Evolutionary conservation across 1,140 invertebrate genomes (phyloP).

Genomic region (Apocrypta bakeri): DNA sequence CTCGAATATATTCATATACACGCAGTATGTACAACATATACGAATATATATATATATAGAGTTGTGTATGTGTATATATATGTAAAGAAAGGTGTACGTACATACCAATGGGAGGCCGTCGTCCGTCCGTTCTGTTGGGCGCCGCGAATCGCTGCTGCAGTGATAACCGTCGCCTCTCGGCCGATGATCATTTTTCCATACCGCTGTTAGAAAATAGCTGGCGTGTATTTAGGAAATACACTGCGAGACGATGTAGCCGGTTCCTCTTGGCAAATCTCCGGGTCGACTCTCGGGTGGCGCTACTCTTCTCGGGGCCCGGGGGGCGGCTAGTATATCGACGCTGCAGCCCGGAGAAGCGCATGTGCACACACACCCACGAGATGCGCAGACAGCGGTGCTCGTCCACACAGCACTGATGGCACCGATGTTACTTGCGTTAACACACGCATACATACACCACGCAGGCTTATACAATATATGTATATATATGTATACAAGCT

Average conservation of each 20-base stretch:
- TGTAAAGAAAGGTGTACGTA: background rate
- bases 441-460: background rate
- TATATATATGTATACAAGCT: no score
- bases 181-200: conserved; percentile 44
- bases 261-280: background rate
- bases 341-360: conserved; percentile 33
- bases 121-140: background rate
- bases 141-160: background rate
- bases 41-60: background rate
- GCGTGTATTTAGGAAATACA: no score
- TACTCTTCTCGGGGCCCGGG: background rate
- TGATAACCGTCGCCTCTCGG: background rate
- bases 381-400: background rate
- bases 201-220: background rate
- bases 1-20: background rate
- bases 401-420: background rate
- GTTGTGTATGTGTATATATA: background rate
- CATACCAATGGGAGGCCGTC: conserved; percentile 32
- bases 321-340: conserved; percentile 11
- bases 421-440: no score
- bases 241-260: no score
- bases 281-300: background rate
- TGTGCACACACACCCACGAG: conserved; percentile 20
- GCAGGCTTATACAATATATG: no score
- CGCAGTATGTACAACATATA: background rate